These are phyloP conservation scores for Heteropelma amictum DNA, from an alignment of 2,888 invertebrate species.

Conservation along the genomic window DNA sequence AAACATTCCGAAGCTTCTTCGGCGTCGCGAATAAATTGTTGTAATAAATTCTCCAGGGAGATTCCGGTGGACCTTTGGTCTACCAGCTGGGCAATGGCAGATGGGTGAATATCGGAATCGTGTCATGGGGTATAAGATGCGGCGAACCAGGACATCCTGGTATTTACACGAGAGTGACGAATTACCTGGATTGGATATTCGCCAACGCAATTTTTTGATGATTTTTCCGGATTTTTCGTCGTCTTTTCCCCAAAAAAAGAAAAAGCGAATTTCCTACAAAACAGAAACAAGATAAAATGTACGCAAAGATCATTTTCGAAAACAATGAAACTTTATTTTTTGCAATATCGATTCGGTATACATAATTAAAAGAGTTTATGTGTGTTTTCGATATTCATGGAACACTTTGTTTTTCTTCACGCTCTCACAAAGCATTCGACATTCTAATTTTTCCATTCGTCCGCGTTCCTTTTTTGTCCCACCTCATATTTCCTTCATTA, in stretches of 20 bases:
- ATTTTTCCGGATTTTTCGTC: not conserved
- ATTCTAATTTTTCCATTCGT: conserved; percentile 18
- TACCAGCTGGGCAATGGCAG: conserved; percentile 86
- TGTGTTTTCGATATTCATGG: conserved; percentile 63
- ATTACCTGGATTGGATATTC: conserved; percentile 86
- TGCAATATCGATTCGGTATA: conserved; percentile 67
- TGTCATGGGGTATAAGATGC: conserved; percentile 92
- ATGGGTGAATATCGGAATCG: conserved; percentile 89
- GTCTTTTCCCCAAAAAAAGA: no score
- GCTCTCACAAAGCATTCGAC: conserved; percentile 12
- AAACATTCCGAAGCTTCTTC: no score
- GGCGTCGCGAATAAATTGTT: not conserved
- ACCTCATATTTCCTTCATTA: conserved; percentile 24
- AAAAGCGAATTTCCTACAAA: no score
- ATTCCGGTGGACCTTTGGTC: conserved; percentile 91
- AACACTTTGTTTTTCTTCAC: conserved; percentile 50
- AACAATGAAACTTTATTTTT: conserved; percentile 72
- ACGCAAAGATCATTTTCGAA: conserved; percentile 55
- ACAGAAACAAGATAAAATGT: no score
- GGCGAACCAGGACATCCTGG: conserved; percentile 88
- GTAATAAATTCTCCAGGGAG: conserved; percentile 82
- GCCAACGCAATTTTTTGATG: conserved; percentile 79
- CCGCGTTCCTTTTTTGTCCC: conserved; percentile 8
- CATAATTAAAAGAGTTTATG: conserved; percentile 64
- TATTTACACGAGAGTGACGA: conserved; percentile 87